phyloP scores from a whole-genome alignment of 2,797 vertebrate genomes.

The Artibeus jamaicensis region DNA sequence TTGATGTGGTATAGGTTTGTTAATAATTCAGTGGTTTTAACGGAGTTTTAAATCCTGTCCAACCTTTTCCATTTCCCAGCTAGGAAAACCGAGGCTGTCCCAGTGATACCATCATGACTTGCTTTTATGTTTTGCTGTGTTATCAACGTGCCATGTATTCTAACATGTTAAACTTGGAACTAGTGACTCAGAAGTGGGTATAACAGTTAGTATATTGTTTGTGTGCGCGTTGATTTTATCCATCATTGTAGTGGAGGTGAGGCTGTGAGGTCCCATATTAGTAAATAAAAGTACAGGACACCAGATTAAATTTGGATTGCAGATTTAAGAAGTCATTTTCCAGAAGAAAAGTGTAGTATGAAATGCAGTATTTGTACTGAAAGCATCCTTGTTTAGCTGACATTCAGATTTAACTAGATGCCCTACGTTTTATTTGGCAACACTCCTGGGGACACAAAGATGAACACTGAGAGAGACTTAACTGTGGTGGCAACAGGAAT shows the following conservation, averaged over 20 bases:
- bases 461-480: neutral
- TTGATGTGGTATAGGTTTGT: neutral
- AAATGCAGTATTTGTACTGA: neutral
- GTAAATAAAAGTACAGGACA: neutral
- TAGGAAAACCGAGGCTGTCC: neutral
- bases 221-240: neutral
- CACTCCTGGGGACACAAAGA: neutral
- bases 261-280: neutral
- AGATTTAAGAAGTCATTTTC: neutral
- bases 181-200: neutral
- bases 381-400: neutral
- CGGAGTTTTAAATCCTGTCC: neutral
- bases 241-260: neutral
- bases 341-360: neutral
- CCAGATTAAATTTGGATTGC: constrained; percentile 10
- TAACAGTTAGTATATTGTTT: neutral
- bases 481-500: neutral
- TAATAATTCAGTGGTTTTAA: neutral
- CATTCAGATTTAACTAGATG: neutral
- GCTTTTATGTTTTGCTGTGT: neutral
- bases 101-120: neutral
- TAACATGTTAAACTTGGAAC: neutral
- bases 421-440: neutral
- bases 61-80: neutral
- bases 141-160: neutral